phyloP scores from a whole-genome alignment of 2,113 vertebrate species.

The Alethe diademata region DNA sequence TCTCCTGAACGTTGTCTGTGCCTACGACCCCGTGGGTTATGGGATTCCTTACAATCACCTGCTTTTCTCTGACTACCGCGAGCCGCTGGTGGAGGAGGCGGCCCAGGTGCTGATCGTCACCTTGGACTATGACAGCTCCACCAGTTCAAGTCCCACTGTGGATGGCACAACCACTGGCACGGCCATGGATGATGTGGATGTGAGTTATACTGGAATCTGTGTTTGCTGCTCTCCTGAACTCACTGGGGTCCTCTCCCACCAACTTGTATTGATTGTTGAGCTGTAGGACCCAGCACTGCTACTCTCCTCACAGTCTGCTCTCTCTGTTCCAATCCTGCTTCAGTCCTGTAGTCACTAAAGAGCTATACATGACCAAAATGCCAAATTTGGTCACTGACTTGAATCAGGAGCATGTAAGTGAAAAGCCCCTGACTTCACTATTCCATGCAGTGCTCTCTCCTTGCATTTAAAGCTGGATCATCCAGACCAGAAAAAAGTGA shows the following conservation, averaged over 20 bases:
- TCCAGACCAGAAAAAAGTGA: not conserved
- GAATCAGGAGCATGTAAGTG: not conserved
- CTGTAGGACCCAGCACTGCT: not conserved
- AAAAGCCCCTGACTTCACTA: not conserved
- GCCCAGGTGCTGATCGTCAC: constrained; percentile 95
- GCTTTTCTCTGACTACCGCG: constrained; percentile 94
- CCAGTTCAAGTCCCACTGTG: constrained; percentile 72
- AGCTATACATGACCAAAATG: not conserved
- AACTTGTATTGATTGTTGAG: not conserved
- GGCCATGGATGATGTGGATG: constrained; percentile 90
- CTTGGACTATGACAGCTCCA: constrained; percentile 87
- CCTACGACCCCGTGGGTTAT: constrained; percentile 96
- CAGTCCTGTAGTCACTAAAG: not conserved
- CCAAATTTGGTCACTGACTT: not conserved
- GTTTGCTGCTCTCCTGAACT: not conserved
- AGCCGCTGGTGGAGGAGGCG: constrained; percentile 94
- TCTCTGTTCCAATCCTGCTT: not conserved
- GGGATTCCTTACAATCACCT: constrained; percentile 98
- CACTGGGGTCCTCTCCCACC: not conserved
- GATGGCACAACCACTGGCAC: constrained; percentile 88
- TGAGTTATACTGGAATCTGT: constrained; percentile 62
- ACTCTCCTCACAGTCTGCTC: not conserved
- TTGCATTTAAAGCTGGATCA: not conserved
- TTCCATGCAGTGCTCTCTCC: not conserved
- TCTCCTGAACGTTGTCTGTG: constrained; percentile 92